Evolutionary conservation across 2,113 vertebrate genomes (phyloP).

Genomic region (Eira barbara): DNA sequence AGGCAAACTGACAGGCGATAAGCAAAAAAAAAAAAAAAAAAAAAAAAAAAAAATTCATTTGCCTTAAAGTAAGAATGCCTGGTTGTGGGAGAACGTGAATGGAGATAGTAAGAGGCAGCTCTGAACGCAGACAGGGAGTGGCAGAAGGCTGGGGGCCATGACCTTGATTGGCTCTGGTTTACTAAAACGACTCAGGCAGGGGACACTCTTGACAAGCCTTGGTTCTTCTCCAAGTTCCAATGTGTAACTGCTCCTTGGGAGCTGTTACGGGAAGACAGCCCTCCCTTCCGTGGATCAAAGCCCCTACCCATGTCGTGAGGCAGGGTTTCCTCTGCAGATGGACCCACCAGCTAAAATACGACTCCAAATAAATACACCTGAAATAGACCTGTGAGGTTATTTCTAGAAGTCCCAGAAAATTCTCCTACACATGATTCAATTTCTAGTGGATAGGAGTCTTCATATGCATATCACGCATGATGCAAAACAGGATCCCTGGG

Average conservation of each 20-base stretch:
- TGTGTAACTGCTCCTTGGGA: not conserved
- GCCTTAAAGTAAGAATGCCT: not conserved
- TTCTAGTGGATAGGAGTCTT: not conserved
- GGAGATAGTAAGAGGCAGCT: not conserved
- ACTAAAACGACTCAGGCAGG: not conserved
- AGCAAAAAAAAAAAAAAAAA: not conserved
- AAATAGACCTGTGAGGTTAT: not conserved
- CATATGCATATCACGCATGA: rapidly evolving
- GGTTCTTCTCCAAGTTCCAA: not conserved
- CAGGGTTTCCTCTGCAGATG: not conserved
- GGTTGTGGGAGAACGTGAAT: not conserved
- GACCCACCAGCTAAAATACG: not conserved
- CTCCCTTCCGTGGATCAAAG: not conserved
- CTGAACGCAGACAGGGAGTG: not conserved
- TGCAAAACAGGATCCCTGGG: not conserved
- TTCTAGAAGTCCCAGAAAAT: not conserved
- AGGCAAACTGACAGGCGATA: not conserved
- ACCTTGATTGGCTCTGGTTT: not conserved
- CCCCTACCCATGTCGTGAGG: not conserved
- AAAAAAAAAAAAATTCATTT: not conserved
- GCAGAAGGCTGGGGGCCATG: not conserved
- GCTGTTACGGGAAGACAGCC: not conserved
- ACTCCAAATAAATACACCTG: not conserved
- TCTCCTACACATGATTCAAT: not conserved
- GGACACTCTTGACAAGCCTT: not conserved